These are phyloP conservation scores for Anoura caudifer DNA, from an alignment of 2,113 vertebrate species.

Conservation along the genomic window DNA sequence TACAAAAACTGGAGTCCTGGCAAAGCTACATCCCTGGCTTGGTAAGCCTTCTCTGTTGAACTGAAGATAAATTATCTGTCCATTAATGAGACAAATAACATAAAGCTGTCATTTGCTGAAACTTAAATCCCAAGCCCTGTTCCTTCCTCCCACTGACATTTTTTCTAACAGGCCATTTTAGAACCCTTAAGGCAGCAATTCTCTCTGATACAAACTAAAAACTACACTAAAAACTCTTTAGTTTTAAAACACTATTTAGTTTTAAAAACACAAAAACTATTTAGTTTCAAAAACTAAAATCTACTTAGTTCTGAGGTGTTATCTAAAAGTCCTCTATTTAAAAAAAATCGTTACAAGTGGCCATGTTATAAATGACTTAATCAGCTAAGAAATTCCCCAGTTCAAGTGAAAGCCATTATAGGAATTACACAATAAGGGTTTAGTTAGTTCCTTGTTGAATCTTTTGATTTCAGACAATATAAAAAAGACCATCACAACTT, in stretches of 20 bases:
- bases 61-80: constrained; percentile 12
- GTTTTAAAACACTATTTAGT: too few relatives aligned
- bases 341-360: constrained; percentile 59
- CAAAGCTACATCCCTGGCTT: not conserved
- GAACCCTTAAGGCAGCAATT: constrained; percentile 31
- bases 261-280: not conserved
- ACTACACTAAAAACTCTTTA: not conserved
- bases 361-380: constrained; percentile 36
- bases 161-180: not conserved
- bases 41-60: constrained; percentile 14
- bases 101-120: constrained; percentile 37
- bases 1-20: constrained; percentile 17
- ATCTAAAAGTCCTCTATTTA: constrained; percentile 49
- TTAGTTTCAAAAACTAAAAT: not conserved
- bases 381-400: constrained; percentile 10
- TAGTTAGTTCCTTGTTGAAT: constrained; percentile 5
- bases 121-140: not conserved
- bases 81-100: constrained; percentile 39
- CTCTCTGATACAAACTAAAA: not conserved
- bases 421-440: constrained; percentile 1
- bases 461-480: not conserved
- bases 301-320: constrained; percentile 48
- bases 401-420: constrained; percentile 27
- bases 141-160: not conserved
- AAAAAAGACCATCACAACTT: not conserved